Conservation (phyloP, 2,797 vertebrate genomes). For the Loris lydekkerianus region DNA sequence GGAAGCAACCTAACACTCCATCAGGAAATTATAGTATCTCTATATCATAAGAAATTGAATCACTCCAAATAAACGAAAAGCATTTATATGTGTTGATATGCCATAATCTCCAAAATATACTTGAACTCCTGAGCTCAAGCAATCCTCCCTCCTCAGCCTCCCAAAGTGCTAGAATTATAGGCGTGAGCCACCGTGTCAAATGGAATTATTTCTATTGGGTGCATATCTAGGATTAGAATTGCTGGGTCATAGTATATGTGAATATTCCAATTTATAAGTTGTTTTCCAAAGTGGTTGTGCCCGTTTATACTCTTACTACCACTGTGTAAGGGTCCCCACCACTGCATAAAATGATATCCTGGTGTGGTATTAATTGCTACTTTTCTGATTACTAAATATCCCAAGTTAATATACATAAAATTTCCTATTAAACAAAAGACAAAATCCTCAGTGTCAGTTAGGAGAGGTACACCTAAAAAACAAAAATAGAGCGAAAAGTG, state of each 20-base stretch:
- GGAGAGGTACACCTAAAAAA: not conserved
- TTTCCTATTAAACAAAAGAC: not conserved
- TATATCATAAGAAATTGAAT: not conserved
- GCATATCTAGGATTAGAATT: slow-evolving; percentile 10
- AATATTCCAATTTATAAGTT: not conserved
- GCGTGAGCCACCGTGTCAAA: not conserved
- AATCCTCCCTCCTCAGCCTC: too few relatives aligned
- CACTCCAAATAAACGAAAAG: not conserved
- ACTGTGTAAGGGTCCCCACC: not conserved
- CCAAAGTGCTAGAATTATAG: too few relatives aligned
- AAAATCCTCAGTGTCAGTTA: not conserved
- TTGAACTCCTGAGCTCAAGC: too few relatives aligned
- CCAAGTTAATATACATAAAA: not conserved
- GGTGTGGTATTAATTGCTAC: not conserved
- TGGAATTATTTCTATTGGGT: not conserved
- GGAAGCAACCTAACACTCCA: not conserved
- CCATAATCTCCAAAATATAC: not conserved
- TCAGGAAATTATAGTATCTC: not conserved
- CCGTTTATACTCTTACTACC: not conserved
- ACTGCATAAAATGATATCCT: not conserved
- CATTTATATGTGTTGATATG: not conserved
- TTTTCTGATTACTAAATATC: not conserved
- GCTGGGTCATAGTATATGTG: not conserved
- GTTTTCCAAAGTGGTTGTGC: not conserved
- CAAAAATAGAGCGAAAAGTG: not conserved